Evolutionary conservation across 2,797 vertebrate species (phyloP).

Genomic region (Vultur gryphus): DNA sequence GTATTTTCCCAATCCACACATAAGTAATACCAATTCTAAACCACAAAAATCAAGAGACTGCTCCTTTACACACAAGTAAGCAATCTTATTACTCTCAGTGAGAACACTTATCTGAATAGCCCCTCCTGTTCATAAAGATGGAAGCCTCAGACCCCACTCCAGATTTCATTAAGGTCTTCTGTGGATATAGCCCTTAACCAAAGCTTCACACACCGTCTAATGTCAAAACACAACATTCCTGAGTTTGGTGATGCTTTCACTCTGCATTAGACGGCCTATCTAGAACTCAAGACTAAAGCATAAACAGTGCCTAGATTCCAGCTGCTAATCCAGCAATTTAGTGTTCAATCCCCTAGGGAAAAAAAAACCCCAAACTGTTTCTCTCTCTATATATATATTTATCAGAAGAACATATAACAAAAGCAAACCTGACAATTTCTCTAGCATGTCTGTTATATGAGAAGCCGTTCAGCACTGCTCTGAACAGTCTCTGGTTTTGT

Average conservation of each 20-base stretch:
- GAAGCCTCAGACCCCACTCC: not conserved
- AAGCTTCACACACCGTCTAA: not conserved
- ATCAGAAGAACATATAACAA: not conserved
- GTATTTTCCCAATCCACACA: not conserved
- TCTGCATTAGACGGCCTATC: not conserved
- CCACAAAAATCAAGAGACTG: not conserved
- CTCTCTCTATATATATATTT: not conserved
- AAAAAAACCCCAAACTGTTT: not conserved
- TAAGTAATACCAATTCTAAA: not conserved
- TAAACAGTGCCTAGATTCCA: not conserved
- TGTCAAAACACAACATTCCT: not conserved
- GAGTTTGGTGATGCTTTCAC: not conserved
- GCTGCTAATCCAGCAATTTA: not conserved
- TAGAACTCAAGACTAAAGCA: not conserved
- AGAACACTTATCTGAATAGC: not conserved
- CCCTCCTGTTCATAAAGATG: not conserved
- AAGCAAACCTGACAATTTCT: not conserved
- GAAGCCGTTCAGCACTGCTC: not conserved
- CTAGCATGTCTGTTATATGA: not conserved
- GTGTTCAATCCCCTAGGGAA: not conserved
- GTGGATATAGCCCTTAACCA: not conserved
- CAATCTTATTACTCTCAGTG: not conserved
- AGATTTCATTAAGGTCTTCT: not conserved
- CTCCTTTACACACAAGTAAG: not conserved
- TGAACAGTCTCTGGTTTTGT: not conserved